A percentile compares a stretch with the other conserved stretches of the same genome.
Evolutionary conservation across 2,888 invertebrate genomes (phyloP).

Genomic region (Cantharis flavilabris): DNA sequence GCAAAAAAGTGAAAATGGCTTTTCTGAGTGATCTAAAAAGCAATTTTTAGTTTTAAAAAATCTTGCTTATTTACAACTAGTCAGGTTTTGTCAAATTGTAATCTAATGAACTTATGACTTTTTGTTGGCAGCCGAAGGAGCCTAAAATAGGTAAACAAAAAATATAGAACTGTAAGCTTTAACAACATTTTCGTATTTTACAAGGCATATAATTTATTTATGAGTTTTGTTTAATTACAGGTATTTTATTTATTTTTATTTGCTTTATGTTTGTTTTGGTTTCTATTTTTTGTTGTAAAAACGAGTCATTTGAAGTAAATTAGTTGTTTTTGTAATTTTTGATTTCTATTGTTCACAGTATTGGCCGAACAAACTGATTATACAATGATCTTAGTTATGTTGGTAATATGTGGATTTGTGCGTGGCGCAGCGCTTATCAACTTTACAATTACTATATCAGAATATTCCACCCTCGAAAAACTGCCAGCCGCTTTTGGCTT

Average conservation of each 20-base stretch:
- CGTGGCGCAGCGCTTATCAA: slow-evolving; percentile 79
- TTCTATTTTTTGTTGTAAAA: slow-evolving; percentile 32
- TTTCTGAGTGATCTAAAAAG: not conserved
- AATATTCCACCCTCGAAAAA: slow-evolving; percentile 71
- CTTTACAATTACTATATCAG: slow-evolving; percentile 78
- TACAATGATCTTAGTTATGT: slow-evolving; percentile 69
- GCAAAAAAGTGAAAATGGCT: not conserved
- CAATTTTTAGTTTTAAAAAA: slow-evolving; percentile 19
- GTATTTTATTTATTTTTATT: slow-evolving; percentile 27
- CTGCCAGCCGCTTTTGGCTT: slow-evolving; percentile 77
- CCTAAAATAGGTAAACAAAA: slow-evolving; percentile 54
- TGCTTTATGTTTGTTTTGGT: slow-evolving; percentile 35
- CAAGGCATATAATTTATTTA: slow-evolving; percentile 31
- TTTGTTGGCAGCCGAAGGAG: slow-evolving; percentile 56
- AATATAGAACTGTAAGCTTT: slow-evolving; percentile 53
- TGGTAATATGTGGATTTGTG: slow-evolving; percentile 78
- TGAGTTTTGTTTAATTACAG: slow-evolving; percentile 32
- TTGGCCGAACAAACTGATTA: slow-evolving; percentile 75
- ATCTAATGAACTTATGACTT: slow-evolving; percentile 54
- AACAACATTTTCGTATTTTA: slow-evolving; percentile 37
- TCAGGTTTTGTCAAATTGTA: slow-evolving; percentile 40
- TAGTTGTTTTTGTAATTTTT: slow-evolving; percentile 30
- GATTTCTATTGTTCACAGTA: slow-evolving; percentile 59
- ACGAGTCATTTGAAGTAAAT: slow-evolving; percentile 34
- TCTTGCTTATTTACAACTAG: slow-evolving; percentile 6